phyloP scores from a whole-genome alignment of 2,797 vertebrate genomes.

The Percopsis omiscomaycus region DNA sequence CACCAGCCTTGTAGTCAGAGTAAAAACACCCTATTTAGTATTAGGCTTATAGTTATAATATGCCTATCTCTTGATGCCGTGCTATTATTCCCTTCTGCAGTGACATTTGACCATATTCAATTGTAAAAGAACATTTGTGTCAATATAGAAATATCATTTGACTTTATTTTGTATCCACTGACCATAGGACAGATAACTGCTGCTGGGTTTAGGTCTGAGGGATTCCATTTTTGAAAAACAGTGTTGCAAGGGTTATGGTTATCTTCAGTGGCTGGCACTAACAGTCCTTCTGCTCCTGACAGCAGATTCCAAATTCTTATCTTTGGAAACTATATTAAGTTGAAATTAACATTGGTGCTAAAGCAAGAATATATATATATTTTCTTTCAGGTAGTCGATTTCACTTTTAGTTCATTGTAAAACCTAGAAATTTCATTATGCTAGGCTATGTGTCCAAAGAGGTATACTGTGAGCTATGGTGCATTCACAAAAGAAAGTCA shows the following conservation, averaged over 20 bases:
- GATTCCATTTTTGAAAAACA: neutral
- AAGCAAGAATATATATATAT: slow-evolving; percentile 14
- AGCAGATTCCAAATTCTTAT: no score
- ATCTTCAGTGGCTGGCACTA: neutral
- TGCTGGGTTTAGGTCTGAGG: no score
- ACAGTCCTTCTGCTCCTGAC: slow-evolving; percentile 7
- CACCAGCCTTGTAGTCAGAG: neutral
- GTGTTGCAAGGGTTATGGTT: neutral
- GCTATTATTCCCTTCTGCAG: neutral
- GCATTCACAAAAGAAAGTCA: slow-evolving; percentile 15
- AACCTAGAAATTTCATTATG: slow-evolving; percentile 46
- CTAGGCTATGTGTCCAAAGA: slow-evolving; percentile 29
- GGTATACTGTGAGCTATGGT: slow-evolving; percentile 14
- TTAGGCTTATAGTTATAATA: neutral
- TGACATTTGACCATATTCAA: slow-evolving; percentile 5
- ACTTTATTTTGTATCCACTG: no score
- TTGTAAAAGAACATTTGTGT: slow-evolving; percentile 1
- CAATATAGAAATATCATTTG: neutral
- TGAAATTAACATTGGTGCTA: slow-evolving; percentile 21
- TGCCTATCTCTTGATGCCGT: neutral
- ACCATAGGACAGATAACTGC: no score
- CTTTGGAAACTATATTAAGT: slow-evolving; percentile 4
- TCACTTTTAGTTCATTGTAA: slow-evolving; percentile 37
- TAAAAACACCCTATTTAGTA: neutral
- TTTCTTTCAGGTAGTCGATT: slow-evolving; percentile 31